Percentiles rank a stretch among this genome's conserved stretches.
These are phyloP conservation scores for Aplysia californica DNA, from an alignment of 1,140 invertebrate species.

Conservation along the genomic window DNA sequence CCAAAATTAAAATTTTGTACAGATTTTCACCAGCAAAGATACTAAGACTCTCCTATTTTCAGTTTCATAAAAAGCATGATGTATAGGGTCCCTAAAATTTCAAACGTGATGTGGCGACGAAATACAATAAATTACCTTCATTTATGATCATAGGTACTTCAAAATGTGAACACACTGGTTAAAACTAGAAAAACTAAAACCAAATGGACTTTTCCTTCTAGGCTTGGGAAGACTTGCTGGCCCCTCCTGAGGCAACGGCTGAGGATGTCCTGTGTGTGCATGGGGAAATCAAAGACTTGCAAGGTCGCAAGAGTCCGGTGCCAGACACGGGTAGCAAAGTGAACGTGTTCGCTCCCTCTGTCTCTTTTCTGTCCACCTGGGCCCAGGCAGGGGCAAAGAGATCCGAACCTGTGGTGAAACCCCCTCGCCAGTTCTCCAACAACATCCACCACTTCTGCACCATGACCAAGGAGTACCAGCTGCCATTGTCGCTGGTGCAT, in stretches of 20 bases:
- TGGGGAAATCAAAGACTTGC: conserved; percentile 38
- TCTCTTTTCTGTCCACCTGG: conserved; percentile 51
- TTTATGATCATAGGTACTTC: too few relatives aligned
- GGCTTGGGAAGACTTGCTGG: conserved; percentile 49
- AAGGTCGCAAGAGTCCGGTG: conserved; percentile 31
- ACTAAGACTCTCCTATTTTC: too few relatives aligned
- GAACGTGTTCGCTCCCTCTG: conserved; percentile 32
- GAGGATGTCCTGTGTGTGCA: conserved; percentile 51
- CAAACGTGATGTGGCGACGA: too few relatives aligned
- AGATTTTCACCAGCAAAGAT: too few relatives aligned
- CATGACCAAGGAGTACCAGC: conserved; percentile 48
- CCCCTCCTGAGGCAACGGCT: conserved; percentile 44
- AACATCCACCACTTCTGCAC: conserved; percentile 61
- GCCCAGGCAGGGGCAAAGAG: conserved; percentile 2
- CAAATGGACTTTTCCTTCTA: too few relatives aligned
- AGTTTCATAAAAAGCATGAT: too few relatives aligned
- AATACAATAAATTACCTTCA: too few relatives aligned
- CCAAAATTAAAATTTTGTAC: too few relatives aligned
- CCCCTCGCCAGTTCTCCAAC: conserved; percentile 8
- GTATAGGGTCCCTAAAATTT: too few relatives aligned
- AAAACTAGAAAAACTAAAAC: too few relatives aligned
- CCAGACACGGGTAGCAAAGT: conserved; percentile 25
- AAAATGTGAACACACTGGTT: too few relatives aligned
- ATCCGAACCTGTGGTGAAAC: too few relatives aligned
- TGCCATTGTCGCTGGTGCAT: conserved; percentile 46